Evolutionary conservation across 2,797 vertebrate species (phyloP).

Genomic region (Hylomyscus alleni): DNA sequence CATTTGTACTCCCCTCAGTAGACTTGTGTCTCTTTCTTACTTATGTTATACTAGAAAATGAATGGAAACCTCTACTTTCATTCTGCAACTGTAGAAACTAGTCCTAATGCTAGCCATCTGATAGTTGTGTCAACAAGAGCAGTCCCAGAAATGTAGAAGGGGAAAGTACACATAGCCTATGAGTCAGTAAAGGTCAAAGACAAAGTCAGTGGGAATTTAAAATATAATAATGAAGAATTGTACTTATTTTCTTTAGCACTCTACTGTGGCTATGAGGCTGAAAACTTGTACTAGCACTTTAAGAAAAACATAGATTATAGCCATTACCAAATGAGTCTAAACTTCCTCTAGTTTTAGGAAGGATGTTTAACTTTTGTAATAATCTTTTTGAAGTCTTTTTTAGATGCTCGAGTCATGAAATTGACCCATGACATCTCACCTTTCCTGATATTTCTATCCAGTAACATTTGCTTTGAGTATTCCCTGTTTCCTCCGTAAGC

Average conservation of each 20-base stretch:
- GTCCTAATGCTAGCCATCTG: not conserved
- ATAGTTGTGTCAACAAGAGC: not conserved
- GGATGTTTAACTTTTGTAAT: not conserved
- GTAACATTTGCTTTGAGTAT: not conserved
- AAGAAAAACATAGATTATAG: not conserved
- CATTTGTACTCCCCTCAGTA: conserved; percentile 4
- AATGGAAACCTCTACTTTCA: conserved; percentile 33
- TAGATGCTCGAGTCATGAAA: not conserved
- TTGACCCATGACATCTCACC: conserved; percentile 17
- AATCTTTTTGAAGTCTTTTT: conserved; percentile 44
- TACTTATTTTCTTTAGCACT: conserved; percentile 1
- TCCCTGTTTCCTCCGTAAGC: not conserved
- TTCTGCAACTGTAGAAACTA: conserved; percentile 64
- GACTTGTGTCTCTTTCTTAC: conserved; percentile 35
- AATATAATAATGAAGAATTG: not conserved
- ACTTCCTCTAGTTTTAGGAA: conserved; percentile 64
- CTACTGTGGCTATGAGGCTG: not conserved
- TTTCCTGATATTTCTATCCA: conserved; percentile 61
- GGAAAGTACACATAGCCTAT: not conserved
- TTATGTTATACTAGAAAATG: conserved; percentile 35
- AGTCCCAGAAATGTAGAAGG: not conserved
- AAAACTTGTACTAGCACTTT: conserved; percentile 40
- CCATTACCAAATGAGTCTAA: conserved; percentile 31
- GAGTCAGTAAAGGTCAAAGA: conserved; percentile 14
- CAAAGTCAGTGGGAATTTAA: not conserved